Conservation (phyloP, 2,113 vertebrate genomes). For the Leucopsar rothschildi region DNA sequence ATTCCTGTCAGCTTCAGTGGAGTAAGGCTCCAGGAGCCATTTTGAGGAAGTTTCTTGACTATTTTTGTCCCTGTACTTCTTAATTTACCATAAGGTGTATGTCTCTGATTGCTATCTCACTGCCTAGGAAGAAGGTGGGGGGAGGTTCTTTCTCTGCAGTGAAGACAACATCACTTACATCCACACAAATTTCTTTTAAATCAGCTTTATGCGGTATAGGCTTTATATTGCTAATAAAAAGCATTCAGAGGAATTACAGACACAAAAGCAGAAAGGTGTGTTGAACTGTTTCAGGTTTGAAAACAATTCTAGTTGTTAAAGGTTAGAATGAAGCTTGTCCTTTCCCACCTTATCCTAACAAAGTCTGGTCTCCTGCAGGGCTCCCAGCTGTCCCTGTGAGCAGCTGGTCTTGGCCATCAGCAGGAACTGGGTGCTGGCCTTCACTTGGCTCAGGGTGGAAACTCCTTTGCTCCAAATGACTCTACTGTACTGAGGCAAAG, state of each 20-base stretch:
- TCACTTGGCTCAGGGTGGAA: neutral
- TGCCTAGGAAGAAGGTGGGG: neutral
- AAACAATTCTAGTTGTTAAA: neutral
- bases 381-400: neutral
- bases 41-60: neutral
- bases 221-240: neutral
- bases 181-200: neutral
- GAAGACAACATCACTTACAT: neutral
- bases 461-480: neutral
- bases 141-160: neutral
- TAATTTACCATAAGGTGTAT: neutral
- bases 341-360: neutral
- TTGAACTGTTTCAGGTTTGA: neutral
- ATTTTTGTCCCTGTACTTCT: neutral
- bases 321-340: neutral
- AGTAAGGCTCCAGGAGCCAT: neutral
- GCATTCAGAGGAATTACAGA: neutral
- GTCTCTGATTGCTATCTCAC: neutral
- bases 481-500: neutral
- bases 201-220: neutral
- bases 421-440: neutral
- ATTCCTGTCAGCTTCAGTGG: neutral
- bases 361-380: neutral
- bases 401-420: neutral
- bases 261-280: neutral